Evolutionary conservation across 2,888 invertebrate genomes (phyloP).

Genomic region (Eretmocerus hayati): DNA sequence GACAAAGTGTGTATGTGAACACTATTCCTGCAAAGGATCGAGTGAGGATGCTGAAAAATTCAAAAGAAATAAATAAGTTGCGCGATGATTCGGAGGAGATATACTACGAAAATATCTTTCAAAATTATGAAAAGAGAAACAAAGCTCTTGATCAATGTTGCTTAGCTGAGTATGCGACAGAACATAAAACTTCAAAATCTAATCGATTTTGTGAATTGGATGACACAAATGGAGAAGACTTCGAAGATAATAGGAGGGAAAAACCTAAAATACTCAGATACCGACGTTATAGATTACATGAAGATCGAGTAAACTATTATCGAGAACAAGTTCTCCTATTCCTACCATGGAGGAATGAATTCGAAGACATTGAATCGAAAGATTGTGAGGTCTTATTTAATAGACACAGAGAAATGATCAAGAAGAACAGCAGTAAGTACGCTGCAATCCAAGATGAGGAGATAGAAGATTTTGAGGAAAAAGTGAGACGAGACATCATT

Average conservation of each 20-base stretch:
- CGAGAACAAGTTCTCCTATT: slow-evolving; percentile 18
- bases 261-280: slow-evolving; percentile 13
- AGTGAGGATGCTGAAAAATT: slow-evolving; percentile 13
- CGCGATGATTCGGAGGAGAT: slow-evolving; percentile 15
- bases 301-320: slow-evolving; percentile 13
- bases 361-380: slow-evolving; percentile 1
- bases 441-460: too few relatives aligned
- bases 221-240: too few relatives aligned
- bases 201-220: too few relatives aligned
- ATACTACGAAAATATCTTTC: slow-evolving; percentile 8
- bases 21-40: slow-evolving; percentile 13
- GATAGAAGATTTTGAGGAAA: too few relatives aligned
- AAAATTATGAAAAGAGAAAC: slow-evolving; percentile 11
- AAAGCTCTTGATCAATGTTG: slow-evolving; percentile 15
- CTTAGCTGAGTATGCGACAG: slow-evolving; percentile 13
- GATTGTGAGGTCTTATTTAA: neutral
- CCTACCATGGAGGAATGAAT: slow-evolving; percentile 15
- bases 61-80: slow-evolving; percentile 7
- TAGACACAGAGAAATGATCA: slow-evolving; percentile 4
- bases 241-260: neutral
- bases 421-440: too few relatives aligned
- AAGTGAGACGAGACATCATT: too few relatives aligned
- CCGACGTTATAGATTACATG: slow-evolving; percentile 13
- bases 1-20: slow-evolving; percentile 21
- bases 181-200: slow-evolving; percentile 2